Evolutionary conservation across 2,888 invertebrate species (phyloP), one percentile per base, ranked within the genome.

Genomic region (Zaprionus bogoriensis): DNA sequence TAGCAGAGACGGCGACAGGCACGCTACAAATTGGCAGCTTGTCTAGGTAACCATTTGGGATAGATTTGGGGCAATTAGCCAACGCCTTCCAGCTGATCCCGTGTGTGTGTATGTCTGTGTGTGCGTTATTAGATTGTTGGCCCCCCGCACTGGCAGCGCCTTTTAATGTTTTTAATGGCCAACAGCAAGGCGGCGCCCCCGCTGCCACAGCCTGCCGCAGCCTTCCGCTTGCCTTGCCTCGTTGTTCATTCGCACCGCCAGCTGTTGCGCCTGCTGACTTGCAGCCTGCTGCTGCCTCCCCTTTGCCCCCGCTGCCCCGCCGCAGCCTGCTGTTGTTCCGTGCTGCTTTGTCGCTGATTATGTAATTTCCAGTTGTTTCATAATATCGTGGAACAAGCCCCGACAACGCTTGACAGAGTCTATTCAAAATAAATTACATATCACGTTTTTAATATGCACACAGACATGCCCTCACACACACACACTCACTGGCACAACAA

Each of bases 61-160:
- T 73, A 71, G 81, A 84, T 84, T 87, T 74, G 47, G 67, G n/a
- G 65, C 81, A 81, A 84, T 84, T 81, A 84, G 66, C 63, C 52
- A 25, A 14, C 28, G 45, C 25, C 44, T 50, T 51, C 44, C 32
- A 25, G 52, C 25, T 47, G 51, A 60, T 52, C 46, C 63, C 62
- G 30, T 32, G 32, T 25, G 32, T 22, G 22, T 28, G 47, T 19
- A 14, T 4, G 9, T 41, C 45, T 36, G 50, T 39, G 52, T 51
- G 46, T 28, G 46, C 41, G 27, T 50, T 32, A 51, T 39, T 41
- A 51, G 46, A 47, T 55, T 59, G 58, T 51, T 32, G 41, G 22
- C 41, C 41, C 45, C 17, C 54, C 44, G n/a, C 30, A 6, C 25
- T 6, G 12, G 39, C 41, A 27, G 44, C 25, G 62, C 41, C 51